These are phyloP conservation scores for Lepidurus packardi DNA, from an alignment of 1,140 invertebrate species.

Conservation along the genomic window DNA sequence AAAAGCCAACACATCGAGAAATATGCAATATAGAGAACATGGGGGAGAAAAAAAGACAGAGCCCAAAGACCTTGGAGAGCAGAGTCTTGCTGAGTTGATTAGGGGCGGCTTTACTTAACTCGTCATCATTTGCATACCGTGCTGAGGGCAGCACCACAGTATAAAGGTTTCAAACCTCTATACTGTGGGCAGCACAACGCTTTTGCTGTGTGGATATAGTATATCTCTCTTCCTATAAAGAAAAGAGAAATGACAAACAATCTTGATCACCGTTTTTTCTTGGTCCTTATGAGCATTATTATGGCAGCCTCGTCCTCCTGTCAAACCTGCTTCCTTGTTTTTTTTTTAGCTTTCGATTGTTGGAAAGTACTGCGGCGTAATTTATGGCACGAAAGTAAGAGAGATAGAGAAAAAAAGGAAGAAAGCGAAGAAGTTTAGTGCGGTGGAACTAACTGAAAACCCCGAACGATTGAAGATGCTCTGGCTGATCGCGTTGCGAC, in stretches of 20 bases:
- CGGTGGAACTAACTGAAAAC: constrained; percentile 9
- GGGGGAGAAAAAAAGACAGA: background rate
- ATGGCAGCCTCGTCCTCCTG: background rate
- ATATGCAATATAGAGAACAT: background rate
- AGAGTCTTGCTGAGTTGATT: background rate
- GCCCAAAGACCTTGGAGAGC: background rate
- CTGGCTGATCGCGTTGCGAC: background rate
- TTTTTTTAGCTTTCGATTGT: background rate
- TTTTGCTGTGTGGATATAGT: background rate
- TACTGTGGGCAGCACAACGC: background rate
- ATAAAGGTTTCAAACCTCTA: too few relatives aligned
- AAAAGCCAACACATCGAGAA: background rate
- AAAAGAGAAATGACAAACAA: too few relatives aligned
- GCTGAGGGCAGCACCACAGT: background rate
- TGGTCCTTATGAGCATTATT: background rate
- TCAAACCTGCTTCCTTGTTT: background rate
- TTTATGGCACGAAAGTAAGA: background rate
- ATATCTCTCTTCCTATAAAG: too few relatives aligned
- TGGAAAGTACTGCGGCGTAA: background rate
- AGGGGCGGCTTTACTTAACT: constrained; percentile 9
- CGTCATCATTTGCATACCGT: background rate
- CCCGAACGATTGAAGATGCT: background rate
- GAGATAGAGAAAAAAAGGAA: background rate
- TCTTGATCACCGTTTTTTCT: background rate
- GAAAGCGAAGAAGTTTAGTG: background rate